Evolutionary conservation across 2,888 invertebrate species (phyloP).

Genomic region (Ceriagrion tenellum): DNA sequence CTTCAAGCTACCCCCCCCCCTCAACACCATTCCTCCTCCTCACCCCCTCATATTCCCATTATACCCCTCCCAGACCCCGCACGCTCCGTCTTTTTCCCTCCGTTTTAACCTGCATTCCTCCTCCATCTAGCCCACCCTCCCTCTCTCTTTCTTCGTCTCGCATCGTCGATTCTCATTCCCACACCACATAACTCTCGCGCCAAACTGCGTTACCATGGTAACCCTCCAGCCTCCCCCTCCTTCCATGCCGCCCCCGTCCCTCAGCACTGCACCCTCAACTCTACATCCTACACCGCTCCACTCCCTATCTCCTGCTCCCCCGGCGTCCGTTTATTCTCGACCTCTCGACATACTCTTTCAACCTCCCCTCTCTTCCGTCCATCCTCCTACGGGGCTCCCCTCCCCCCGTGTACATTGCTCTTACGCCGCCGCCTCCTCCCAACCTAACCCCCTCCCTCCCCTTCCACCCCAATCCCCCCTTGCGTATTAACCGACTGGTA

Average conservation of each 20-base stretch:
- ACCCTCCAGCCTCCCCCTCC: not conserved
- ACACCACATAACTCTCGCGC: slow-evolving; percentile 41
- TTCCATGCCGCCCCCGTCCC: not conserved
- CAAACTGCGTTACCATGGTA: slow-evolving; percentile 37
- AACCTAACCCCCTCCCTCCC: not conserved
- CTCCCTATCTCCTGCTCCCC: too few relatives aligned
- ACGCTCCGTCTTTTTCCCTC: not conserved
- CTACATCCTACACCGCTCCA: not conserved
- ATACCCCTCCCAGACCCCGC: not conserved
- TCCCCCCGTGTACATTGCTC: not conserved
- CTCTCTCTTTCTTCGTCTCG: slow-evolving; percentile 4
- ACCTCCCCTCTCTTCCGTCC: not conserved
- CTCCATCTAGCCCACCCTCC: not conserved
- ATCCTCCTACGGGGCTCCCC: not conserved
- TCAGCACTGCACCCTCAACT: not conserved
- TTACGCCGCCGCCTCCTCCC: not conserved
- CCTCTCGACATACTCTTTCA: not conserved
- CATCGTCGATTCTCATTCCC: slow-evolving; percentile 37
- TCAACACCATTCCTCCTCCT: not conserved
- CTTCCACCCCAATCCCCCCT: not conserved
- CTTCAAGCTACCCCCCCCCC: not conserved
- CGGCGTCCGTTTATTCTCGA: not conserved
- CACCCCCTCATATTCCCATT: not conserved
- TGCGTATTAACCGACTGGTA: slow-evolving; percentile 2
- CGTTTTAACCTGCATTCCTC: not conserved